A percentile compares a stretch with the other conserved stretches of the same genome.
Conservation (phyloP, 1,140 invertebrate genomes). For the Drosophila bipectinata region DNA sequence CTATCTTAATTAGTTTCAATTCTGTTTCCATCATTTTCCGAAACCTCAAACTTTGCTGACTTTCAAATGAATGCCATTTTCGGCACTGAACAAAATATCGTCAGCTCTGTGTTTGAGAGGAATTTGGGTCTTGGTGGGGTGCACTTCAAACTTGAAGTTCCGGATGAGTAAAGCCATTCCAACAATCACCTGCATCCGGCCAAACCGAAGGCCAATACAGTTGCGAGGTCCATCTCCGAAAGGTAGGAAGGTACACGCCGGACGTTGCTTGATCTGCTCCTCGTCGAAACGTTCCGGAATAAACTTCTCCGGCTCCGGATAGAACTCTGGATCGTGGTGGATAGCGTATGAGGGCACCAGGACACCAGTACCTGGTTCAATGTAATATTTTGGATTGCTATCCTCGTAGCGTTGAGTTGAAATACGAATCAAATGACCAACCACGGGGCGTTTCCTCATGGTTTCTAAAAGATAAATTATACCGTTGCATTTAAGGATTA, state of each 20-base stretch:
- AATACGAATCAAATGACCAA: slow-evolving; percentile 85
- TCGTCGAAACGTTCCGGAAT: slow-evolving; percentile 86
- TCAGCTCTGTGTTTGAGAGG: slow-evolving; percentile 36
- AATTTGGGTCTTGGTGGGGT: slow-evolving; percentile 44
- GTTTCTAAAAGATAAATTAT: slow-evolving; percentile 84
- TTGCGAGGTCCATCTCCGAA: slow-evolving; percentile 68
- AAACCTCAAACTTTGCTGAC: slow-evolving; percentile 38
- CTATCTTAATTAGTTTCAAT: not conserved
- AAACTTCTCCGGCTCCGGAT: slow-evolving; percentile 84
- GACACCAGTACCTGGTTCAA: slow-evolving; percentile 87
- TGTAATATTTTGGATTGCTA: slow-evolving; percentile 85
- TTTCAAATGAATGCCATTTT: slow-evolving; percentile 52
- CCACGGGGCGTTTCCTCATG: slow-evolving; percentile 87
- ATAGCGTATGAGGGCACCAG: slow-evolving; percentile 86
- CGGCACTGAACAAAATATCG: slow-evolving; percentile 40
- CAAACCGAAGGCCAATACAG: slow-evolving; percentile 86
- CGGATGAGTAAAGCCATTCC: slow-evolving; percentile 84
- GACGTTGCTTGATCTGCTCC: slow-evolving; percentile 59
- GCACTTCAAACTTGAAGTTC: slow-evolving; percentile 62
- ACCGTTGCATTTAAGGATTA: not conserved
- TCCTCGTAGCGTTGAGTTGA: slow-evolving; percentile 84
- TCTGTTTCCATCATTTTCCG: not conserved
- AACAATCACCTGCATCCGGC: slow-evolving; percentile 86
- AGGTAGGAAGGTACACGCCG: slow-evolving; percentile 60
- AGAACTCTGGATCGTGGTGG: slow-evolving; percentile 85